A percentile compares a stretch with the other conserved stretches of the same genome.
Conservation (phyloP, 2,888 invertebrate genomes). For the Steinernema hermaphroditum region DNA sequence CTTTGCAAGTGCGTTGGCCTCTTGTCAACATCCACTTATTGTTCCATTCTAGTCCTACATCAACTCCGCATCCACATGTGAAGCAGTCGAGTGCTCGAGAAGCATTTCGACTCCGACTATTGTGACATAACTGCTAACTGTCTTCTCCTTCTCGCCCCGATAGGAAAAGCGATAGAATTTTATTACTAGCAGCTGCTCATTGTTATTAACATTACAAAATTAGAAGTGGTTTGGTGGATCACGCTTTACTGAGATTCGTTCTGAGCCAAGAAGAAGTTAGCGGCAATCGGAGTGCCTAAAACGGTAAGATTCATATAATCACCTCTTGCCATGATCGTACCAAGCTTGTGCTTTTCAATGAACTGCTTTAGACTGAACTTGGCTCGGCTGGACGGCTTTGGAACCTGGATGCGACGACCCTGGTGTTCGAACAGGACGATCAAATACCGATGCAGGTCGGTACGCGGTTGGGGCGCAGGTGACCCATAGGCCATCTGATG, state of each 20-base stretch:
- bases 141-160: not conserved
- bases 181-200: constrained; percentile 25
- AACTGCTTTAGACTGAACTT: constrained; percentile 66
- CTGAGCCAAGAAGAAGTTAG: constrained; percentile 64
- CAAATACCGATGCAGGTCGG: constrained; percentile 65
- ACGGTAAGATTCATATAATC: constrained; percentile 30
- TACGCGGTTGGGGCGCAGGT: constrained; percentile 66
- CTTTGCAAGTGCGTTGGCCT: constrained; percentile 54
- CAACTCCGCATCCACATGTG: constrained; percentile 26
- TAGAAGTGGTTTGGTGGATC: not conserved
- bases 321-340: constrained; percentile 38
- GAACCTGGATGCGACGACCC: constrained; percentile 58
- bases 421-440: constrained; percentile 66
- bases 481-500: constrained; percentile 66
- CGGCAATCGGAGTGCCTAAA: constrained; percentile 64
- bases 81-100: constrained; percentile 26
- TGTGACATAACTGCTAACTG: not conserved
- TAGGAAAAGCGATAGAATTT: not conserved
- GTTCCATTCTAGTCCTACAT: constrained; percentile 32
- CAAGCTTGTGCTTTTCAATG: constrained; percentile 66
- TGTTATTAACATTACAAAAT: constrained; percentile 6
- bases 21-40: not conserved
- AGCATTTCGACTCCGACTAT: constrained; percentile 14
- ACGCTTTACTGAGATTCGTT: constrained; percentile 54
- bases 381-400: constrained; percentile 60